These are phyloP conservation scores for Machimus rusticus DNA, from an alignment of 2,888 invertebrate species.

Conservation along the genomic window DNA sequence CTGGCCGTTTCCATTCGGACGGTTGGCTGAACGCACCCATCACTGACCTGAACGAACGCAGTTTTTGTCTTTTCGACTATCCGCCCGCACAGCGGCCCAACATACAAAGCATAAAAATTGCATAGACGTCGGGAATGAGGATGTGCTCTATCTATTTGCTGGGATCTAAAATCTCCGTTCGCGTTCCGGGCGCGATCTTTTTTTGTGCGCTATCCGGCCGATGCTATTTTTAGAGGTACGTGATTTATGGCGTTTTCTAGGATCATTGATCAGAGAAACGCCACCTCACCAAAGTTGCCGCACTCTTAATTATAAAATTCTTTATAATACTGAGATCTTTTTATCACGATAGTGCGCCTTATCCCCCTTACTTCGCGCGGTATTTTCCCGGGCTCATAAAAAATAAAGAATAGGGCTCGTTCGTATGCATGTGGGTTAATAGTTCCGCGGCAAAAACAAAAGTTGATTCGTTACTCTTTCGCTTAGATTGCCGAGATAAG, in stretches of 20 bases:
- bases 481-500: background rate
- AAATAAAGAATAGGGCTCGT: background rate
- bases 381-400: background rate
- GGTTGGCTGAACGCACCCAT: background rate
- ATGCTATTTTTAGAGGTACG: background rate
- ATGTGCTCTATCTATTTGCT: background rate
- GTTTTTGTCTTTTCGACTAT: background rate
- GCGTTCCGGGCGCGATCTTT: background rate
- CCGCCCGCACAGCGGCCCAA: background rate
- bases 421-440: slow-evolving; percentile 1
- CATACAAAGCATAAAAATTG: background rate
- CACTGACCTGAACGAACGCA: background rate
- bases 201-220: background rate
- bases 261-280: slow-evolving; percentile 24
- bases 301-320: background rate
- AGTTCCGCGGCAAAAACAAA: background rate
- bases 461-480: background rate
- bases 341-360: background rate
- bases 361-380: background rate
- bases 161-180: background rate
- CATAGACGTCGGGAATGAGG: background rate
- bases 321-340: background rate
- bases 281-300: background rate
- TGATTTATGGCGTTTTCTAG: slow-evolving; percentile 26
- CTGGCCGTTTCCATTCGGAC: background rate